Conservation (phyloP, 2,797 vertebrate genomes). For the Rachycentron canadum region DNA sequence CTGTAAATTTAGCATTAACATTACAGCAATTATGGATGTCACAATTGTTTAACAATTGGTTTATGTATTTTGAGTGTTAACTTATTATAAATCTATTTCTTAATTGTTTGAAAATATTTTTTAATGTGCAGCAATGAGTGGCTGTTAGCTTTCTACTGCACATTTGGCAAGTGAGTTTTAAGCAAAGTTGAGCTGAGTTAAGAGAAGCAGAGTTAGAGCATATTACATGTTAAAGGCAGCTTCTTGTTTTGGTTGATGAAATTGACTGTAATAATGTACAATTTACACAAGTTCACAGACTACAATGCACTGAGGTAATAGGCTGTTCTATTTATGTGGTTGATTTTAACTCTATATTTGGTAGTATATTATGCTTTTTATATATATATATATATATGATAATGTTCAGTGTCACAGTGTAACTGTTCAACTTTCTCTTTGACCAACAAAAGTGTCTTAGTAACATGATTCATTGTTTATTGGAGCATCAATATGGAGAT, state of each 20-base stretch:
- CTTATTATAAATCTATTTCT: slow-evolving; percentile 25
- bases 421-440: slow-evolving; percentile 38
- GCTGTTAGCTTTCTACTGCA: slow-evolving; percentile 17
- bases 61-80: slow-evolving; percentile 19
- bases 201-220: slow-evolving; percentile 3
- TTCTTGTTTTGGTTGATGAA: slow-evolving; percentile 17
- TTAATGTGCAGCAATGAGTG: slow-evolving; percentile 6
- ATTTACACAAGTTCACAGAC: background rate
- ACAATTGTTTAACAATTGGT: slow-evolving; percentile 12
- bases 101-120: background rate
- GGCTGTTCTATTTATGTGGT: slow-evolving; percentile 12
- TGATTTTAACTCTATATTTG: slow-evolving; percentile 36
- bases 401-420: slow-evolving; percentile 13
- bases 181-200: slow-evolving; percentile 35
- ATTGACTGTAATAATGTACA: background rate
- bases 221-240: background rate
- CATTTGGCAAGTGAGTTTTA: slow-evolving; percentile 39
- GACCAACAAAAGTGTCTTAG: slow-evolving; percentile 69
- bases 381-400: background rate
- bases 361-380: slow-evolving; percentile 27
- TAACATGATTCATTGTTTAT: slow-evolving; percentile 86
- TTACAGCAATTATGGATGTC: slow-evolving; percentile 43
- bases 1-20: slow-evolving; percentile 44
- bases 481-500: slow-evolving; percentile 86
- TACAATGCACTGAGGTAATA: background rate